Evolutionary conservation across 2,113 vertebrate genomes (phyloP).

Genomic region (Coreoperca whiteheadi): DNA sequence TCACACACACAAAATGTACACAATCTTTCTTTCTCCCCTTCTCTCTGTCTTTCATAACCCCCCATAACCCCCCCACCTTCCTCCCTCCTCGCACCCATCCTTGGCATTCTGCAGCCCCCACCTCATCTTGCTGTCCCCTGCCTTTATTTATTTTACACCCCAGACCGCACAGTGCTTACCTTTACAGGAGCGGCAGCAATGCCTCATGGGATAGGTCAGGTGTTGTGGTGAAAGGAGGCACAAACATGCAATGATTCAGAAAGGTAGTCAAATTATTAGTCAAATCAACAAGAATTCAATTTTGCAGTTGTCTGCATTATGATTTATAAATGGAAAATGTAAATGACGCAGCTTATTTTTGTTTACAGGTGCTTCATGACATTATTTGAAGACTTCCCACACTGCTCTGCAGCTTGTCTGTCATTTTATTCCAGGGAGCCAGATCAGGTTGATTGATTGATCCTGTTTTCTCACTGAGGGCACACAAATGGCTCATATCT

Average conservation of each 20-base stretch:
- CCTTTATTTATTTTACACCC: conserved; percentile 72
- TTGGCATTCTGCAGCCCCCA: conserved; percentile 53
- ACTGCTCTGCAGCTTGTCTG: conserved; percentile 29
- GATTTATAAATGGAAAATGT: background rate
- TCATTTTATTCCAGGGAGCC: conserved; percentile 20
- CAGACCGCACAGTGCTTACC: conserved; percentile 60
- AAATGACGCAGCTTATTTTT: background rate
- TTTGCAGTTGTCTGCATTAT: background rate
- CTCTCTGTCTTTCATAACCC: conserved; percentile 50
- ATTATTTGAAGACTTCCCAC: conserved; percentile 22
- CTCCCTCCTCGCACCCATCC: conserved; percentile 51
- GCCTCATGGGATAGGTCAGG: conserved; percentile 57
- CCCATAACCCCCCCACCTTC: conserved; percentile 38
- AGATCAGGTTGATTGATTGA: conserved; percentile 48
- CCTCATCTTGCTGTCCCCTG: conserved; percentile 48
- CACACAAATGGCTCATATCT: conserved; percentile 53
- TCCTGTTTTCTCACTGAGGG: conserved; percentile 37
- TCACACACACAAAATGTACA: conserved; percentile 17
- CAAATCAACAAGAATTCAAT: conserved; percentile 9
- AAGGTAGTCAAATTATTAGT: conserved; percentile 25
- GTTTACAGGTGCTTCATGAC: background rate
- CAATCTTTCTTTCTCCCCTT: conserved; percentile 38
- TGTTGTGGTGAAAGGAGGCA: conserved; percentile 38
- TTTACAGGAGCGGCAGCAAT: conserved; percentile 52
- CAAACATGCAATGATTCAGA: conserved; percentile 38